Conservation (phyloP, 2,113 vertebrate species). For the Pelvicachromis taeniatus region DNA sequence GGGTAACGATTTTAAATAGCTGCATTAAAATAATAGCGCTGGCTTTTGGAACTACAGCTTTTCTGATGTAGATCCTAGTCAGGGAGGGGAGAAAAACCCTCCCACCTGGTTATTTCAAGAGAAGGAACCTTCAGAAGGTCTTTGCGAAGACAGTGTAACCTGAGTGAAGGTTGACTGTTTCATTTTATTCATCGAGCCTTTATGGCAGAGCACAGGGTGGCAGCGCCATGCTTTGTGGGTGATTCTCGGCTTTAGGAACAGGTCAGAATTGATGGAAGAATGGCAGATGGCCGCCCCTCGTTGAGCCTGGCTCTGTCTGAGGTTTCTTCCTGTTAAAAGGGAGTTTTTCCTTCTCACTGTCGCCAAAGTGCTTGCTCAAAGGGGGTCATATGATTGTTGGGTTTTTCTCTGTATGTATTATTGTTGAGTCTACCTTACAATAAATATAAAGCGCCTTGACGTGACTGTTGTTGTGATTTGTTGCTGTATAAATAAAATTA, state of each 20-base stretch:
- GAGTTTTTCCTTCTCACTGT: no score
- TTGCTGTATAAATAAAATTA: no score
- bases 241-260: background rate
- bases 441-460: no score
- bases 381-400: no score
- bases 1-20: background rate
- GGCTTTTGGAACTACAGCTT: background rate
- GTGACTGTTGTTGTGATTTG: no score
- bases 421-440: no score
- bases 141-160: background rate
- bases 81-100: background rate
- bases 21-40: background rate
- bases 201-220: background rate
- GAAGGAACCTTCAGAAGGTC: background rate
- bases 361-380: no score
- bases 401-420: no score
- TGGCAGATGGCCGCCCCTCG: no score
- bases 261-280: background rate
- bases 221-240: background rate
- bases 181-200: background rate
- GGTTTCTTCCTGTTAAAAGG: no score
- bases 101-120: background rate
- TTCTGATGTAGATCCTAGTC: background rate
- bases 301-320: no score
- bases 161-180: background rate